phyloP scores from a whole-genome alignment of 2,888 invertebrate species.

The Automeris io region DNA sequence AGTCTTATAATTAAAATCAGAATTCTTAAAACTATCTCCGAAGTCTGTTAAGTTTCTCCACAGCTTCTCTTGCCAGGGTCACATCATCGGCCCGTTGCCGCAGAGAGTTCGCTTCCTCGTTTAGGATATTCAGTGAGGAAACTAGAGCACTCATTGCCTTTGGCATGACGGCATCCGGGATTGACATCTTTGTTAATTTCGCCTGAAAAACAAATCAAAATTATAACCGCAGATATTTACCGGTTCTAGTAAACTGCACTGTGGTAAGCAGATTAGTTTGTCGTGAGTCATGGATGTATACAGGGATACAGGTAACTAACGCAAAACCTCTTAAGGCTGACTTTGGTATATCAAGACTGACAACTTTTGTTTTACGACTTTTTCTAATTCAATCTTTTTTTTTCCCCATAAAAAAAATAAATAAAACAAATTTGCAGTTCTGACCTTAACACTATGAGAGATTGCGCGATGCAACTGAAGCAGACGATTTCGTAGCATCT shows the following conservation, averaged over 20 bases:
- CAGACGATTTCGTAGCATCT: too few species aligned
- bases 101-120: constrained; percentile 36
- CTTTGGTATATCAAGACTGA: neutral
- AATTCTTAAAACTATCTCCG: constrained; percentile 23
- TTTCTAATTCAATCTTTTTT: neutral
- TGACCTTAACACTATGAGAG: too few species aligned
- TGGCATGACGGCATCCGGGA: constrained; percentile 44
- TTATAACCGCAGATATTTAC: neutral
- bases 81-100: constrained; percentile 52
- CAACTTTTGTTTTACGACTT: neutral
- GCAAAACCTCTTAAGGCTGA: too few species aligned
- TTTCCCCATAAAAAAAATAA: too few species aligned
- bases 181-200: constrained; percentile 45
- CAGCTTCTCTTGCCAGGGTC: constrained; percentile 40
- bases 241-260: neutral
- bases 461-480: too few species aligned
- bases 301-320: too few species aligned
- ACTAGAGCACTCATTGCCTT: constrained; percentile 35
- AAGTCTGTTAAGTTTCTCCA: constrained; percentile 43
- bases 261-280: neutral
- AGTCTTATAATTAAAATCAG: too few species aligned
- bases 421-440: too few species aligned
- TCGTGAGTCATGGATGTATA: too few species aligned
- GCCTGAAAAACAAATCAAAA: constrained; percentile 30
- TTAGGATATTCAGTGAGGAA: constrained; percentile 27